Base-by-base conservation (phyloP, 2,888 invertebrate species). In the Elysia crispata region DNA sequence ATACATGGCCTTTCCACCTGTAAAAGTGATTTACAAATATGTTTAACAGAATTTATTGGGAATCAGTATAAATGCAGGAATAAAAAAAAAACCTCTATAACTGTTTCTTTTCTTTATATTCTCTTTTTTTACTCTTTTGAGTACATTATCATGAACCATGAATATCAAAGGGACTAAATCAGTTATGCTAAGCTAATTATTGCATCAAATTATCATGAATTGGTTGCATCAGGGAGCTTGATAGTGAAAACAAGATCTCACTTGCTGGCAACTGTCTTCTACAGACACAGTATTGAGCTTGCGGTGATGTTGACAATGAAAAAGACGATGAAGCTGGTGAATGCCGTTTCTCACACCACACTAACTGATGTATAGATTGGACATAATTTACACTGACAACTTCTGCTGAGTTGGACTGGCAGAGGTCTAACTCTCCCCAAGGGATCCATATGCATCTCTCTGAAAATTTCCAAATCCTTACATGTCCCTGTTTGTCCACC, bases 271-370 rank as follows among this genome's bases (percentile, higher is more conserved):
- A 23, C 28, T 54, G 33, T 41, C 31, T 54, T 33, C 57, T 79
- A 41, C 79, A 79, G 31, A 79, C 70, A 62, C 60, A 77, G 57
- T 70, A 41, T 11, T 41, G 41, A 41, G 41, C 5, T 41, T 41
- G 41, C 11, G 41, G 41, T 41, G 41, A 11, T 41, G 11, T 41
- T 60, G 60, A 60, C 60, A 60, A 60, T 60, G n/a, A 60, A 60
- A 60, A 3, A 23, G 23, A 60, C 15, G 60, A 60, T 8, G 69
- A 70, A 25, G 33, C 25, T 30, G 57, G 20, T 15, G n/a, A 33
- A 15, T 66, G 67, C 13, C 50, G 67, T 74, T 74, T 80, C 72
- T 88, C 86, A 86, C 87, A 87, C 88, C 88, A 88, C 81, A 86
- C 85, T 0, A 88, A 33, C 15, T 84, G 73, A 79, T 83, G 84